Conservation (phyloP, 2,113 vertebrate genomes). For the Pedionomus torquatus region DNA sequence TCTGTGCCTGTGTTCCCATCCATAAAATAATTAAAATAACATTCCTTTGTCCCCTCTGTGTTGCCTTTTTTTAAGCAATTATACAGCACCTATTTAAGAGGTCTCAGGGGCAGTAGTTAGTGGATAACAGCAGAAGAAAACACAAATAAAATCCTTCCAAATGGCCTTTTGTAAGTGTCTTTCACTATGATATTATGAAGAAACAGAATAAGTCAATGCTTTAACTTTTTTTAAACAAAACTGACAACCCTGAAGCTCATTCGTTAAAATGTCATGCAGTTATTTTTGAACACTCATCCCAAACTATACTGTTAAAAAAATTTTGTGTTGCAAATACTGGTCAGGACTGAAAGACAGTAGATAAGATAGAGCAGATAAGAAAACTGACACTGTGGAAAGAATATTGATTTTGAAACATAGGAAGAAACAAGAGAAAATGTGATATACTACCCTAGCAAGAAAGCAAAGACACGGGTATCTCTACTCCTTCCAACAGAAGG, state of each 20-base stretch:
- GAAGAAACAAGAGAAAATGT: conserved; percentile 8
- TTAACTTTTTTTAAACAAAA: not conserved
- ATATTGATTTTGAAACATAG: conserved; percentile 41
- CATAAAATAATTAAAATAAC: not conserved
- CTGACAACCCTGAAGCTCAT: not conserved
- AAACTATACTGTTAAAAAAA: not conserved
- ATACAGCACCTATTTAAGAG: not conserved
- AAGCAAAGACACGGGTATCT: not conserved
- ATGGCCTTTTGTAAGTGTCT: not conserved
- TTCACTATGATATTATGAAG: not conserved
- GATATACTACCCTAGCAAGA: not conserved
- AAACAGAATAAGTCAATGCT: not conserved
- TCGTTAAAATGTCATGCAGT: not conserved
- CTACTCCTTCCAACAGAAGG: not conserved
- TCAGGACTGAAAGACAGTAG: not conserved
- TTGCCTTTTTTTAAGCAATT: not conserved
- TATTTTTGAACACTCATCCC: not conserved
- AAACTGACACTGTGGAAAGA: not conserved
- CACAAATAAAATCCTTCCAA: not conserved
- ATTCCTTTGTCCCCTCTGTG: not conserved
- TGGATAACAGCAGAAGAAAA: not conserved
- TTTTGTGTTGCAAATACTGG: not conserved
- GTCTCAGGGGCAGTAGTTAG: not conserved
- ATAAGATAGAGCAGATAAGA: conserved; percentile 6
- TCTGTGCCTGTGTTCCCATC: not conserved